Evolutionary conservation across 2,888 invertebrate species (phyloP).

Genomic region (Xanthostigma xanthostigma): DNA sequence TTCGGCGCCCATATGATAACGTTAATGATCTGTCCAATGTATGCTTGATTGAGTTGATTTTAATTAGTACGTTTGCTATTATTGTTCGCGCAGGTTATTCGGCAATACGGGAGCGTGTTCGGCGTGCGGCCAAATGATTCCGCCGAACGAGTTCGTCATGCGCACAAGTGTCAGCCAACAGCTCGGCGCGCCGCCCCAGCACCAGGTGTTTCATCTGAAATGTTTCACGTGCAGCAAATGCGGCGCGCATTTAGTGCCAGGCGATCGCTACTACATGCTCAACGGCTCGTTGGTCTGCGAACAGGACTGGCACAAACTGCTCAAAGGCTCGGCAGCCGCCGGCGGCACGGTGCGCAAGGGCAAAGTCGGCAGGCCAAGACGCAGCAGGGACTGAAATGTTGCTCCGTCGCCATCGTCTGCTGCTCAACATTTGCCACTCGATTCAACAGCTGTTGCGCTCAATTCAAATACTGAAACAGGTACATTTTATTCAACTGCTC

Average conservation of each 20-base stretch:
- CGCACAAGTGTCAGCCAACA: constrained; percentile 45
- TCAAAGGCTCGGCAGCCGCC: constrained; percentile 48
- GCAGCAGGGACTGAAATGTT: constrained; percentile 70
- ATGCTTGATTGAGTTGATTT: too few relatives aligned
- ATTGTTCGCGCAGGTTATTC: constrained; percentile 56
- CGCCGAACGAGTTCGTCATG: constrained; percentile 88
- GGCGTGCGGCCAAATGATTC: constrained; percentile 83
- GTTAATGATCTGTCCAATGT: too few relatives aligned
- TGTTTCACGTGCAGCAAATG: constrained; percentile 94
- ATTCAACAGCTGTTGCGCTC: too few relatives aligned
- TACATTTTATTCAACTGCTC: too few relatives aligned
- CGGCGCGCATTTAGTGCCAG: constrained; percentile 73
- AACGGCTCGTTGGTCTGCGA: constrained; percentile 86
- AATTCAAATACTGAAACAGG: too few relatives aligned
- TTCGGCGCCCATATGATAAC: too few relatives aligned
- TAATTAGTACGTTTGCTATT: too few relatives aligned
- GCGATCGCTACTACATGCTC: constrained; percentile 81
- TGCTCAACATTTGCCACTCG: neutral
- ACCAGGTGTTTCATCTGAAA: constrained; percentile 84
- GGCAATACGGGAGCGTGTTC: constrained; percentile 80
- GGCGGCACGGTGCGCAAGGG: constrained; percentile 58
- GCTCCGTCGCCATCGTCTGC: neutral
- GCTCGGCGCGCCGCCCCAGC: constrained; percentile 36
- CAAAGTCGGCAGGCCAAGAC: constrained; percentile 76
- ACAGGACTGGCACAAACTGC: constrained; percentile 88